Conservation (phyloP, 1,140 invertebrate species). For the Ostrea edulis region DNA sequence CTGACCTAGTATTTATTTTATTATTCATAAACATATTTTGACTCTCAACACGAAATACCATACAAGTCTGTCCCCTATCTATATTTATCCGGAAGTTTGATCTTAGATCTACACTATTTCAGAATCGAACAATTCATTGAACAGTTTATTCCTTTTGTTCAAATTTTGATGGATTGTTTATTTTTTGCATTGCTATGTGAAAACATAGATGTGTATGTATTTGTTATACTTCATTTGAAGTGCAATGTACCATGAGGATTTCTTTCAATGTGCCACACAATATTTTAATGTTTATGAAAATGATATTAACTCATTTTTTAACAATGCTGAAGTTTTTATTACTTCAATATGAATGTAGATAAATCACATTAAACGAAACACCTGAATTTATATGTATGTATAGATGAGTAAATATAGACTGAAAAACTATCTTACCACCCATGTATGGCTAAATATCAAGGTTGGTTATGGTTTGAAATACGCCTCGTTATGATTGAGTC, state of each 20-base stretch:
- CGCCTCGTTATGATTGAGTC: no score
- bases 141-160: no score
- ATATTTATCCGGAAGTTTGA: no score
- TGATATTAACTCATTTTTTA: not conserved
- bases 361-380: not conserved
- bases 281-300: constrained; percentile 3
- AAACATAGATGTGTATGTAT: no score
- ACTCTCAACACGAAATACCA: no score
- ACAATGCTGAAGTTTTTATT: not conserved
- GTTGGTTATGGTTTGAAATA: not conserved
- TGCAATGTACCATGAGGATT: not conserved
- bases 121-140: no score
- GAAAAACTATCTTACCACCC: not conserved
- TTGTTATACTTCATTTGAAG: not conserved
- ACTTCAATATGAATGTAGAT: not conserved
- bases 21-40: no score
- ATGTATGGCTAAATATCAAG: not conserved
- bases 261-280: not conserved
- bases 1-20: no score
- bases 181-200: no score
- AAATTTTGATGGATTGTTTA: no score
- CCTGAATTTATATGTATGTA: not conserved
- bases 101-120: no score
- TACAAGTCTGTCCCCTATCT: no score
- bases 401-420: not conserved